A percentile compares a stretch with the other conserved stretches of the same genome.
Conservation (phyloP, 53 echinoderm and acorn worm genomes). For the Holothuria scabra region DNA sequence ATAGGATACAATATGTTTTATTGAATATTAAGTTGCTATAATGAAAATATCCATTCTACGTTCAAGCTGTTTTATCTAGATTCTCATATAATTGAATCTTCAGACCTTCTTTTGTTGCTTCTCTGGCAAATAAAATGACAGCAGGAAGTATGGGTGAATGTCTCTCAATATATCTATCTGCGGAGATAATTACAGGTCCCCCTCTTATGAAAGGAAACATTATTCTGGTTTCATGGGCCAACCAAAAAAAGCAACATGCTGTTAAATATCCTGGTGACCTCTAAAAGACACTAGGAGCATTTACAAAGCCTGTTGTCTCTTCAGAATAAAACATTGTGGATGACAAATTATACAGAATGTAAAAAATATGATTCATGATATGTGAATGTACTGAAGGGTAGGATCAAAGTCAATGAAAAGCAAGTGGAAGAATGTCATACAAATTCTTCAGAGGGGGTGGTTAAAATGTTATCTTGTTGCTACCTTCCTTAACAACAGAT, state of each 20-base stretch:
- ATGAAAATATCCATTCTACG: no score
- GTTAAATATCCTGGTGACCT: constrained; percentile 6
- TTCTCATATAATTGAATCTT: no score
- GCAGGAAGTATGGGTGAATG: no score
- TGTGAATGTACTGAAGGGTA: not conserved
- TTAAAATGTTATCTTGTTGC: not conserved
- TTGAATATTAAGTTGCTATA: no score
- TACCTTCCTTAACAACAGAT: constrained; percentile 6
- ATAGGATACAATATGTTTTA: no score
- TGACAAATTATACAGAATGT: constrained; percentile 8
- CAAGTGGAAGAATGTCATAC: not conserved
- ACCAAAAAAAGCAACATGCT: constrained; percentile 25
- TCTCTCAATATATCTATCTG: no score
- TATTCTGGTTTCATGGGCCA: constrained; percentile 7
- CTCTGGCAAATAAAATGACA: no score
- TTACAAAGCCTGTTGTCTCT: not conserved
- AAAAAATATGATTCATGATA: constrained; percentile 18
- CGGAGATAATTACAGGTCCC: not conserved
- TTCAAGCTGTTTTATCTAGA: no score
- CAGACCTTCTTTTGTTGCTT: no score
- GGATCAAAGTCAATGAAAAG: not conserved
- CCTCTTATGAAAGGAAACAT: constrained; percentile 16
- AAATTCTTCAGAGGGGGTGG: not conserved
- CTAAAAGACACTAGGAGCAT: not conserved
- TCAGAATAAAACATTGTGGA: not conserved